A percentile compares a stretch with the other conserved stretches of the same genome.
Conservation (phyloP, 2,113 vertebrate species). For the Hippotragus niger region DNA sequence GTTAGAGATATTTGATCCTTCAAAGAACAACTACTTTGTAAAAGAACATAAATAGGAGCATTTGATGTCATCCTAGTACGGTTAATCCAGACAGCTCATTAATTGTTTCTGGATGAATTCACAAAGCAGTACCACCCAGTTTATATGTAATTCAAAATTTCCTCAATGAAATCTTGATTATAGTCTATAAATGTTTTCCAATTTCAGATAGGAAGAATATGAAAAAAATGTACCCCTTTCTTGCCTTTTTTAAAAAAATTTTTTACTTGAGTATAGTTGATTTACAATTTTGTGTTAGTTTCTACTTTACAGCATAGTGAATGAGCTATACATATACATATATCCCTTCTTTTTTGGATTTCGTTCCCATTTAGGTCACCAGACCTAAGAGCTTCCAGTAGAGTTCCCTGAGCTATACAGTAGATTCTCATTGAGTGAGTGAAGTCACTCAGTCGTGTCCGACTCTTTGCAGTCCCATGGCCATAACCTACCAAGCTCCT, state of each 20-base stretch:
- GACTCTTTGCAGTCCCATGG: neutral
- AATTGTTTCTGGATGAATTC: neutral
- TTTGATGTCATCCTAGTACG: neutral
- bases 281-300: neutral
- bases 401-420: neutral
- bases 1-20: neutral
- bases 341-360: neutral
- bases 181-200: neutral
- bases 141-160: neutral
- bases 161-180: neutral
- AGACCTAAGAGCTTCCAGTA: neutral
- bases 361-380: neutral
- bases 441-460: rapidly evolving
- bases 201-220: neutral
- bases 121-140: neutral
- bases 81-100: neutral
- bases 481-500: neutral
- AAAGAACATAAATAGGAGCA: neutral
- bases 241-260: neutral
- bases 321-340: neutral
- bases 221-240: neutral
- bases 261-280: neutral
- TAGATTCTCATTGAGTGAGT: neutral
- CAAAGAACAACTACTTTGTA: neutral
- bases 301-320: neutral